A percentile compares a stretch with the other conserved stretches of the same genome.
These are phyloP conservation scores for Rhabdornis inornatus DNA, from an alignment of 2,113 vertebrate genomes.

Conservation along the genomic window DNA sequence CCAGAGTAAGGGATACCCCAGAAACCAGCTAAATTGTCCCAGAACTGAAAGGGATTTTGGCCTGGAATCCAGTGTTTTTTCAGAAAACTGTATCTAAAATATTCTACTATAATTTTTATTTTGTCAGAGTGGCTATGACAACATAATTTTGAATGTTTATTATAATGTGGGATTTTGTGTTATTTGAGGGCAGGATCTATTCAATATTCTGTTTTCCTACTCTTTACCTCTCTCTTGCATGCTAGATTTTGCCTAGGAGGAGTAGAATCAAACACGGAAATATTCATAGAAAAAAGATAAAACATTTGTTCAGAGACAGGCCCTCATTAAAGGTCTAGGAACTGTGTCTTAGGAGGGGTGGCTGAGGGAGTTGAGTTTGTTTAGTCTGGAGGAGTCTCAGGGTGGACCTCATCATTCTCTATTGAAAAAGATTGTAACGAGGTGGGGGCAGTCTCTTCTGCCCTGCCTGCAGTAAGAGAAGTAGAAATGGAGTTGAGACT, in stretches of 20 bases:
- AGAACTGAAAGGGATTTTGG: not conserved
- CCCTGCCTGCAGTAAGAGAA: not conserved
- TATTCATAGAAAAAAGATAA: not conserved
- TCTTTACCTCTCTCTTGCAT: not conserved
- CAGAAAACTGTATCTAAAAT: not conserved
- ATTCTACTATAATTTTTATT: not conserved
- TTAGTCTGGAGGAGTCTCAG: not conserved
- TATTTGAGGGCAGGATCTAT: not conserved
- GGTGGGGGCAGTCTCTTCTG: not conserved
- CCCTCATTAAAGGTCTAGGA: not conserved
- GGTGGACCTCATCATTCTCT: not conserved
- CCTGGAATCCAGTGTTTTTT: not conserved
- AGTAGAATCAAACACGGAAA: not conserved
- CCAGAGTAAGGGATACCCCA: not conserved
- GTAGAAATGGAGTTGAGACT: not conserved
- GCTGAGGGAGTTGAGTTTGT: not conserved
- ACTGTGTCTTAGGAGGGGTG: not conserved
- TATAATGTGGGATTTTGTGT: not conserved
- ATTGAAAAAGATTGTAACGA: not conserved
- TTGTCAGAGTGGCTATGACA: not conserved
- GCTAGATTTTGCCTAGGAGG: not conserved
- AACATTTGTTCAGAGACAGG: not conserved
- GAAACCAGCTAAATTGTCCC: not conserved
- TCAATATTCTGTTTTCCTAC: not conserved
- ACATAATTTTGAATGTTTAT: not conserved